These are phyloP conservation scores for Protophormia terraenovae DNA, from an alignment of 2,888 invertebrate genomes.

Conservation along the genomic window DNA sequence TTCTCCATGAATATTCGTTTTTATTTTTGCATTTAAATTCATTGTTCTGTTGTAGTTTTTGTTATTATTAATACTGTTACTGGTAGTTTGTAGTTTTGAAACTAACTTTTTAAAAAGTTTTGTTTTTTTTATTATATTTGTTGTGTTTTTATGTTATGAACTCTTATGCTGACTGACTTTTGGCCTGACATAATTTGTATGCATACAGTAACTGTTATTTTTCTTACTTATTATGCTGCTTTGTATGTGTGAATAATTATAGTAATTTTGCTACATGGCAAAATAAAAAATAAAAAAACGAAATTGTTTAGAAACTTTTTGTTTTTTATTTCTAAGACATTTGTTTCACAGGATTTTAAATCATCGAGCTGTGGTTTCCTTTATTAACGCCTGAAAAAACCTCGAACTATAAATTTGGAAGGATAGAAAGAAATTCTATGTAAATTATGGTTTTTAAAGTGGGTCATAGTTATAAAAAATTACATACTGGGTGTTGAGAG, in stretches of 20 bases:
- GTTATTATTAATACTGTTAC: slow-evolving; percentile 59
- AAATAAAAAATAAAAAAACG: slow-evolving; percentile 15
- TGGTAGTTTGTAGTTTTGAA: slow-evolving; percentile 2
- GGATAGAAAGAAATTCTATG: slow-evolving; percentile 12
- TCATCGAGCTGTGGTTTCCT: slow-evolving; percentile 21
- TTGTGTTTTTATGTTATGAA: background rate
- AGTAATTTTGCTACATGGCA: slow-evolving; percentile 44
- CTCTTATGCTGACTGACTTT: slow-evolving; percentile 42
- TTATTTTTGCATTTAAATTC: slow-evolving; percentile 46
- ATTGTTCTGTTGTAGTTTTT: slow-evolving; percentile 63
- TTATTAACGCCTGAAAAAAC: background rate
- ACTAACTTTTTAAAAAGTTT: slow-evolving; percentile 40
- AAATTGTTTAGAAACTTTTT: slow-evolving; percentile 16
- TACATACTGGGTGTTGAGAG: background rate
- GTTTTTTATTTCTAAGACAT: background rate
- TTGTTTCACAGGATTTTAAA: background rate
- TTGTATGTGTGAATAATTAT: slow-evolving; percentile 52
- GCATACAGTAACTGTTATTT: background rate
- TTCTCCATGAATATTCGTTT: slow-evolving; percentile 7
- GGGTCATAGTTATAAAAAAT: slow-evolving; percentile 36
- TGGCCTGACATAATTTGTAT: slow-evolving; percentile 50
- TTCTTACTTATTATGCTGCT: background rate
- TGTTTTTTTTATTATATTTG: background rate
- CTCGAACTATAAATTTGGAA: background rate
- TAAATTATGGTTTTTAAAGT: slow-evolving; percentile 45